Conservation (phyloP, 92 coral and sea anemone species). For the Ricordea florida region DNA sequence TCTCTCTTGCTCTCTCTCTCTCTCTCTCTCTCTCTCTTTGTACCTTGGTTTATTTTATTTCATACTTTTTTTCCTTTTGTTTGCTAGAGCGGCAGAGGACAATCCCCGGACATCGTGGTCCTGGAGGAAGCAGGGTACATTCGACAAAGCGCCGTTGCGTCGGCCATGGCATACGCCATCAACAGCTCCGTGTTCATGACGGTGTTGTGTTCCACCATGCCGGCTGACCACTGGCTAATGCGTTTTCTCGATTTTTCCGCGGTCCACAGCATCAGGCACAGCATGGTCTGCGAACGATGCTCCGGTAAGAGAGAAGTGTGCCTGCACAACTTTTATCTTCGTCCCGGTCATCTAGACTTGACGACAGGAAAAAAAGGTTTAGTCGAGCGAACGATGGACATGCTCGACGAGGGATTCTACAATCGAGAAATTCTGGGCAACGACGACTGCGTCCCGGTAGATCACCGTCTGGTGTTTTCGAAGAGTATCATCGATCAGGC, state of each 20-base stretch:
- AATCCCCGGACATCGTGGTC: neutral
- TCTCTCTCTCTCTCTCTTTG: too few relatives aligned
- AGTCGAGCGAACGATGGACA: neutral
- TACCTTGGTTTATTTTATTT: neutral
- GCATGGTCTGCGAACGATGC: slow-evolving; percentile 10
- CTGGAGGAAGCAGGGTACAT: slow-evolving; percentile 5
- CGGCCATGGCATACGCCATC: neutral
- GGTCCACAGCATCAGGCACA: neutral
- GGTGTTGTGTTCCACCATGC: slow-evolving; percentile 12
- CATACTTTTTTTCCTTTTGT: neutral
- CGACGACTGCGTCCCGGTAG: neutral
- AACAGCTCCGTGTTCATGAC: neutral
- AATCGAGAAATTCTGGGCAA: neutral
- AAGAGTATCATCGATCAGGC: neutral
- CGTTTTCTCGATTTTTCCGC: neutral
- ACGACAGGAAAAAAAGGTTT: neutral
- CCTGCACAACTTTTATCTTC: neutral
- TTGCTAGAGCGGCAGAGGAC: slow-evolving; percentile 6
- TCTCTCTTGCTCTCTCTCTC: too few relatives aligned
- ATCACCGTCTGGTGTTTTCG: neutral
- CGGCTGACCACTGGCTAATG: slow-evolving; percentile 9
- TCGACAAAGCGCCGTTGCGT: neutral
- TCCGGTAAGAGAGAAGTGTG: neutral
- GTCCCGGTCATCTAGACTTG: slow-evolving; percentile 7
- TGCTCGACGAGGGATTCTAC: slow-evolving; percentile 5